Conservation (phyloP, 64 coral and sea anemone genomes). For the Acropora tenuis region DNA sequence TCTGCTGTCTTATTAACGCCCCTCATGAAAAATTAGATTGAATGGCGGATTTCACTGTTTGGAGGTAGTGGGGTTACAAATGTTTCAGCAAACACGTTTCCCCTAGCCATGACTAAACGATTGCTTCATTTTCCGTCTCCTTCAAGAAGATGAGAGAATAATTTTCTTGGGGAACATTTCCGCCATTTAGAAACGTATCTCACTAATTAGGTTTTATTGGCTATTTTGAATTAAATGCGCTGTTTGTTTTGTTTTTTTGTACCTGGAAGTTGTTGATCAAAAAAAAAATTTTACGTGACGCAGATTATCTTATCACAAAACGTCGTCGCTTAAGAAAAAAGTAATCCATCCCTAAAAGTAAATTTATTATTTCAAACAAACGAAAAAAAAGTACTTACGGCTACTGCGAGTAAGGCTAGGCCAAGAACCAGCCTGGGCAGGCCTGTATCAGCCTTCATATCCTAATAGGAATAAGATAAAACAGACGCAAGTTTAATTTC, state of each 20-base stretch:
- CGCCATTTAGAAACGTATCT: not conserved
- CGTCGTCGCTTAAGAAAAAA: no score
- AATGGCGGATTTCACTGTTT: not conserved
- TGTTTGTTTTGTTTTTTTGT: not conserved
- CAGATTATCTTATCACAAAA: not conserved
- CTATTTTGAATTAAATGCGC: not conserved
- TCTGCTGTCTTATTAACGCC: no score
- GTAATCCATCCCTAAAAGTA: no score
- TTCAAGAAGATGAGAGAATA: not conserved
- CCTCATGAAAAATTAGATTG: no score
- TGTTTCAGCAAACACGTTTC: not conserved
- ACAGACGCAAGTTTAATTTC: not conserved
- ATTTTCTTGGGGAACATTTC: not conserved
- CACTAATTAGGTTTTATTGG: no score
- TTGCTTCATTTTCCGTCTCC: not conserved
- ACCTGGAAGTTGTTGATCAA: not conserved
- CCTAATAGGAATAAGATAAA: conserved; percentile 43
- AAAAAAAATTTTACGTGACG: not conserved
- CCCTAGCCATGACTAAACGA: no score
- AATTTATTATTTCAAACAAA: no score
- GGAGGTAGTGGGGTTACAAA: not conserved
- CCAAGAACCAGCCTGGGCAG: conserved; percentile 53
- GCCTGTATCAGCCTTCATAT: conserved; percentile 75
- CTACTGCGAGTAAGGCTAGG: conserved; percentile 74
- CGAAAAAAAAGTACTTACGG: conserved; percentile 56